Percentiles rank a stretch among this genome's conserved stretches.
Evolutionary conservation across 2,113 vertebrate genomes (phyloP).

Genomic region (Cyprinodon brontotheroides): DNA sequence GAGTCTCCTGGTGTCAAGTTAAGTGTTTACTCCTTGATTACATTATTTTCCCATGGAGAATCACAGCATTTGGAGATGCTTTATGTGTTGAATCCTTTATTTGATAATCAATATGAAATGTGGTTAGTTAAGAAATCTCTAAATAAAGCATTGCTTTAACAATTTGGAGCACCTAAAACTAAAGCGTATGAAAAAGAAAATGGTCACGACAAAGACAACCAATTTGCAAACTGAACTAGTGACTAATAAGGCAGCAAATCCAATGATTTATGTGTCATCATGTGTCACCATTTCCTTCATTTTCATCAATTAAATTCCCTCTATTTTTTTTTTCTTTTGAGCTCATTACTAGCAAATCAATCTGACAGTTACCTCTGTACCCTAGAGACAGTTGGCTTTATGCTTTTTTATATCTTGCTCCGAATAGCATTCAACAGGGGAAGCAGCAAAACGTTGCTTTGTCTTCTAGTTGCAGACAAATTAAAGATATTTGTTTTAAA

Average conservation of each 20-base stretch:
- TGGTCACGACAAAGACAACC: not conserved
- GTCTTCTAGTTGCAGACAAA: too few species aligned
- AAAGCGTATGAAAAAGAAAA: slow-evolving; percentile 16
- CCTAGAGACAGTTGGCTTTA: not conserved
- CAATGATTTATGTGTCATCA: not conserved
- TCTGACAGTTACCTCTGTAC: not conserved
- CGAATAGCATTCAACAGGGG: not conserved
- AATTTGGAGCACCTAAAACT: not conserved
- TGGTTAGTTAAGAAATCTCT: not conserved
- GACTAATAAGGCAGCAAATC: slow-evolving; percentile 12
- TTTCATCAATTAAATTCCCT: not conserved
- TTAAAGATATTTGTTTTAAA: not conserved
- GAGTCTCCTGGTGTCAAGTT: not conserved
- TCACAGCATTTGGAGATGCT: too few species aligned
- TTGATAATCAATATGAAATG: not conserved
- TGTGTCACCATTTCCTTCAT: not conserved
- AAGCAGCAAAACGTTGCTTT: not conserved
- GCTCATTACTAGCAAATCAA: not conserved
- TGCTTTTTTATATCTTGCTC: not conserved
- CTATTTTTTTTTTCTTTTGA: not conserved
- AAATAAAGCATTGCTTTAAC: not conserved
- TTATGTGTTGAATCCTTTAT: not conserved
- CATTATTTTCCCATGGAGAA: too few species aligned
- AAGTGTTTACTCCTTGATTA: not conserved
- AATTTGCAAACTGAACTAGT: not conserved